A percentile compares a stretch with the other conserved stretches of the same genome.
phyloP scores from a whole-genome alignment of 2,888 invertebrate genomes.

The Melanostoma scalare region DNA sequence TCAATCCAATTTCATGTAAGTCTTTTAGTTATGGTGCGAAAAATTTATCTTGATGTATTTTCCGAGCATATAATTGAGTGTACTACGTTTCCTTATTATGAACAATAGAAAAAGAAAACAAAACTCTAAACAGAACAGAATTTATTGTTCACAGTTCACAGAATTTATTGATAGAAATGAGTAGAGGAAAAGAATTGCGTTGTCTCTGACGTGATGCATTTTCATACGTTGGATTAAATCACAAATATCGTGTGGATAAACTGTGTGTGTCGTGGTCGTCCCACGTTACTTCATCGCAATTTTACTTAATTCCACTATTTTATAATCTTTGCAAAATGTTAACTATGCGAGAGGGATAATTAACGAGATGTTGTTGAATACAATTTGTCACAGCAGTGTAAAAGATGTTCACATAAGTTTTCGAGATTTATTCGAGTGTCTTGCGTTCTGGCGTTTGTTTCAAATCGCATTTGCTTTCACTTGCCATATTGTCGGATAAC shows the following conservation, averaged over 20 bases:
- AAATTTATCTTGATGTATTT: slow-evolving; percentile 10
- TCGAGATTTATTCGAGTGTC: not conserved
- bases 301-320: not conserved
- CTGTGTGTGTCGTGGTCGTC: not conserved
- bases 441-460: too few species aligned
- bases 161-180: slow-evolving; percentile 4
- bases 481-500: too few species aligned
- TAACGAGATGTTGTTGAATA: slow-evolving; percentile 4
- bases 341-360: not conserved
- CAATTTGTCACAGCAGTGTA: slow-evolving; percentile 1
- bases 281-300: not conserved
- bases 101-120: slow-evolving; percentile 11
- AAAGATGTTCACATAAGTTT: not conserved
- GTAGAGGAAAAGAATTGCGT: not conserved
- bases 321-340: not conserved
- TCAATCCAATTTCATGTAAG: not conserved
- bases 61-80: not conserved
- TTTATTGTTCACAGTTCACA: slow-evolving; percentile 1
- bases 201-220: slow-evolving; percentile 15
- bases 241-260: not conserved
- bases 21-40: not conserved
- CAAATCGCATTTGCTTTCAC: too few species aligned
- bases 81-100: not conserved
- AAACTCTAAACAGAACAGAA: not conserved
- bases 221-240: slow-evolving; percentile 1